These are phyloP conservation scores for Dinomys branickii DNA, from an alignment of 2,113 vertebrate species.

Conservation along the genomic window DNA sequence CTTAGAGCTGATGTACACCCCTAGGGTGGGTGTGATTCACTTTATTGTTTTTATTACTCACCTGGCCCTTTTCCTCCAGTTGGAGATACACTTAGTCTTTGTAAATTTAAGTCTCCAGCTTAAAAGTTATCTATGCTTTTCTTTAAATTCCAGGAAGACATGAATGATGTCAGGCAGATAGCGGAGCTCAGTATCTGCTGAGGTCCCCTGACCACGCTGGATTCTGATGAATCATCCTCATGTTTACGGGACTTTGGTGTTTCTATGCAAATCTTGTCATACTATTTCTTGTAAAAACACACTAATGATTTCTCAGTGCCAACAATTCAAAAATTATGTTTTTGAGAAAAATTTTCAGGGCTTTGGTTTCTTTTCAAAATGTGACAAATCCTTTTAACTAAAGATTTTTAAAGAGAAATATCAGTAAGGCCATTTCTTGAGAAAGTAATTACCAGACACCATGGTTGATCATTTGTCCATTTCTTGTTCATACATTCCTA, in stretches of 20 bases:
- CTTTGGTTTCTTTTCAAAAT: neutral
- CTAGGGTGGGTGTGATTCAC: neutral
- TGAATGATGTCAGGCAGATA: neutral
- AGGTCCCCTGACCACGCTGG: neutral
- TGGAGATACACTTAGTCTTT: neutral
- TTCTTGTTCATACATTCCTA: neutral
- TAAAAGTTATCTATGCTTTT: neutral
- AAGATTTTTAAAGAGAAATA: constrained; percentile 61
- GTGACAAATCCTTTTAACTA: neutral
- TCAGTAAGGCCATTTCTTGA: neutral
- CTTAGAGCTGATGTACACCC: neutral
- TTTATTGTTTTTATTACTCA: neutral
- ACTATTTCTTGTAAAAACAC: constrained; percentile 57
- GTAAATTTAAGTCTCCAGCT: neutral
- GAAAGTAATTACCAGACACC: neutral
- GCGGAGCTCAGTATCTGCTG: neutral
- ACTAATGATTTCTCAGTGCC: constrained; percentile 69
- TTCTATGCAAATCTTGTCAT: neutral
- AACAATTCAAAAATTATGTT: constrained; percentile 73
- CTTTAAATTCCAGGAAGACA: neutral
- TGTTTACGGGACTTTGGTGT: neutral
- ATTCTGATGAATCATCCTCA: neutral
- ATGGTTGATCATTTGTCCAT: neutral
- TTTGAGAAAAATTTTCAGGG: constrained; percentile 63
- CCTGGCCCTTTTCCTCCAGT: neutral